Percentiles rank a stretch among this genome's conserved stretches.
These are phyloP conservation scores for Drosophila kurseongensis DNA, from an alignment of 1,140 invertebrate genomes.

Conservation along the genomic window DNA sequence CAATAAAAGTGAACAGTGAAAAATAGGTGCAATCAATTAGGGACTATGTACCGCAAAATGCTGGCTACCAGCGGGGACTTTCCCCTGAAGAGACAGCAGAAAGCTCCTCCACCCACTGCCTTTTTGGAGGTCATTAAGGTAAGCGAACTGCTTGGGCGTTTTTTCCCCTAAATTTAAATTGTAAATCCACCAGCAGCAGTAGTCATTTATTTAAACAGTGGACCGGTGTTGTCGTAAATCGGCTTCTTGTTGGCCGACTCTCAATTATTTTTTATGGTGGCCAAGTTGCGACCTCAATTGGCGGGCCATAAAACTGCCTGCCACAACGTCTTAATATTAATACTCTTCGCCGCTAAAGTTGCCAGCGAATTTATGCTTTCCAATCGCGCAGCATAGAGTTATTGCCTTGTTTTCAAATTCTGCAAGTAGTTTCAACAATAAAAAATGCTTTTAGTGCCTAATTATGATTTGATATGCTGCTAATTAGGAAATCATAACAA, in stretches of 20 bases:
- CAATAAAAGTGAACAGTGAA: background rate
- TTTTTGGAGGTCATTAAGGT: conserved; percentile 43
- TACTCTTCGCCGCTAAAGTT: conserved; percentile 39
- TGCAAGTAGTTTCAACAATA: conserved; percentile 42
- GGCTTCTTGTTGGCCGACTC: conserved; percentile 25
- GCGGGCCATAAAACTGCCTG: conserved; percentile 49
- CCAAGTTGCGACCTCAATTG: conserved; percentile 61
- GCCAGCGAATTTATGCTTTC: conserved; percentile 61
- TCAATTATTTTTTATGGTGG: conserved; percentile 39
- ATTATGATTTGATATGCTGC: conserved; percentile 69
- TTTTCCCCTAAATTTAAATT: background rate
- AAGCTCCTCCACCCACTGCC: conserved; percentile 12
- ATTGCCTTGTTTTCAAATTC: conserved; percentile 61
- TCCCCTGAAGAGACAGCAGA: background rate
- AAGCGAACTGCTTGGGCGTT: conserved; percentile 1
- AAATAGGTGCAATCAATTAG: conserved; percentile 1
- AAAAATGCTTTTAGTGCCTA: conserved; percentile 60
- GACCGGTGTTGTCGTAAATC: conserved; percentile 26
- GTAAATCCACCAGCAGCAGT: conserved; percentile 11
- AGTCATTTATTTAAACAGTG: conserved; percentile 5
- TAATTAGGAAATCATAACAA: conserved; percentile 67
- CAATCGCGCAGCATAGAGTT: conserved; percentile 56
- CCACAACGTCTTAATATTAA: conserved; percentile 50
- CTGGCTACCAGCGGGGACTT: background rate
- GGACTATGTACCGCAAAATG: conserved; percentile 6